These are phyloP conservation scores for Erpetoichthys calabaricus DNA, from an alignment of 2,797 vertebrate genomes.

Conservation along the genomic window DNA sequence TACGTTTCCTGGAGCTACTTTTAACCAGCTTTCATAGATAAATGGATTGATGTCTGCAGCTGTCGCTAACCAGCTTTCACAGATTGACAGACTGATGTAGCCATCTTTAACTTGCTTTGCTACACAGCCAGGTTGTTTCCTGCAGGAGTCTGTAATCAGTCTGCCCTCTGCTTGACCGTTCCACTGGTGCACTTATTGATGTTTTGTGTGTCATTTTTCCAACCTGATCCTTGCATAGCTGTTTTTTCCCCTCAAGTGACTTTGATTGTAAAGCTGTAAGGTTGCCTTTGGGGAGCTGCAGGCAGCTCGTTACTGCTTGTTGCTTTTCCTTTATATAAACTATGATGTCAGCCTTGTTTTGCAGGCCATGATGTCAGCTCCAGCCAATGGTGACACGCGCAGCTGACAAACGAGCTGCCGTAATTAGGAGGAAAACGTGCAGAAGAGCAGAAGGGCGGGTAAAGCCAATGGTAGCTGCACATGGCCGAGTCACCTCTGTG, in stretches of 20 bases:
- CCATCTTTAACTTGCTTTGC: too few relatives aligned
- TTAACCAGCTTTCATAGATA: too few relatives aligned
- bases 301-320: constrained; percentile 30
- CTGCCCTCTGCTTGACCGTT: too few relatives aligned
- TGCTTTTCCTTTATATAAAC: constrained; percentile 55
- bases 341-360: constrained; percentile 45
- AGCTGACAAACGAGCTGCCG: too few relatives aligned
- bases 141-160: too few relatives aligned
- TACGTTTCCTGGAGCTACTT: too few relatives aligned
- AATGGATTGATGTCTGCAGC: too few relatives aligned
- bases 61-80: too few relatives aligned
- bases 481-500: constrained; percentile 35
- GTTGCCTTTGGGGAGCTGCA: constrained; percentile 21
- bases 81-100: too few relatives aligned
- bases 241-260: constrained; percentile 1
- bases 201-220: neutral
- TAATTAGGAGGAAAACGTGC: too few relatives aligned
- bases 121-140: too few relatives aligned
- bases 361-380: constrained; percentile 58
- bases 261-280: constrained; percentile 13
- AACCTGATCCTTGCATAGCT: neutral
- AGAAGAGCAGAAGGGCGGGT: constrained; percentile 8
- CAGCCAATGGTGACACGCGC: constrained; percentile 45
- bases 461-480: constrained; percentile 29
- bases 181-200: too few relatives aligned